These are phyloP conservation scores for Clitarchus hookeri DNA, from an alignment of 2,888 invertebrate species.

Conservation along the genomic window DNA sequence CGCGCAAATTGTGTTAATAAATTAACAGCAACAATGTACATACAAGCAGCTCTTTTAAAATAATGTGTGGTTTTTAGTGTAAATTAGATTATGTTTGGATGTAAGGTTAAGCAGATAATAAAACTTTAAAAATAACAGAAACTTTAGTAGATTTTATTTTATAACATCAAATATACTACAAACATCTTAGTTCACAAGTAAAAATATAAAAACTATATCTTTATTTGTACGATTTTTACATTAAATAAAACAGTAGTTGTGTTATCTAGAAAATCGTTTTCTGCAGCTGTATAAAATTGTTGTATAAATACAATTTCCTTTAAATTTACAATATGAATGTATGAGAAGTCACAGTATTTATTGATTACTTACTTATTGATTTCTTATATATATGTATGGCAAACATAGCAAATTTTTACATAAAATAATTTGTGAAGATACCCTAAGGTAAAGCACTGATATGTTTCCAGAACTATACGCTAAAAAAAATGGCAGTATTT, in stretches of 20 bases:
- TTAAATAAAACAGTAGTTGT: neutral
- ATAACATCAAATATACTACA: neutral
- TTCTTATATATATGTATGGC: neutral
- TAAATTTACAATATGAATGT: neutral
- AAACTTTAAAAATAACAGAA: neutral
- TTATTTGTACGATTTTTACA: neutral
- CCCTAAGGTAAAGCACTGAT: neutral
- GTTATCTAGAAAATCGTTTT: neutral
- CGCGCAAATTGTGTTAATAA: too few relatives aligned
- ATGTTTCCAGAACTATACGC: neutral
- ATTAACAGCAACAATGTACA: too few relatives aligned
- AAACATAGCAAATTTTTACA: neutral
- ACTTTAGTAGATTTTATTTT: neutral
- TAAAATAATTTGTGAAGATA: neutral
- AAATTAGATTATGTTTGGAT: too few relatives aligned
- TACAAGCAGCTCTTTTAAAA: too few relatives aligned
- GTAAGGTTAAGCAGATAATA: too few relatives aligned
- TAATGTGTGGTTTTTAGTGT: too few relatives aligned
- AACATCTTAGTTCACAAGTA: neutral
- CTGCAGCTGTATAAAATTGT: neutral
- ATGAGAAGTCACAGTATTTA: neutral
- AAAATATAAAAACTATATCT: neutral
- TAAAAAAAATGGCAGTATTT: slow-evolving; percentile 3
- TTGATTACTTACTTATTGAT: neutral
- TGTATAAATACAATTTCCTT: neutral